phyloP scores from a whole-genome alignment of 1,140 invertebrate genomes.

The Notospermus geniculatus region DNA sequence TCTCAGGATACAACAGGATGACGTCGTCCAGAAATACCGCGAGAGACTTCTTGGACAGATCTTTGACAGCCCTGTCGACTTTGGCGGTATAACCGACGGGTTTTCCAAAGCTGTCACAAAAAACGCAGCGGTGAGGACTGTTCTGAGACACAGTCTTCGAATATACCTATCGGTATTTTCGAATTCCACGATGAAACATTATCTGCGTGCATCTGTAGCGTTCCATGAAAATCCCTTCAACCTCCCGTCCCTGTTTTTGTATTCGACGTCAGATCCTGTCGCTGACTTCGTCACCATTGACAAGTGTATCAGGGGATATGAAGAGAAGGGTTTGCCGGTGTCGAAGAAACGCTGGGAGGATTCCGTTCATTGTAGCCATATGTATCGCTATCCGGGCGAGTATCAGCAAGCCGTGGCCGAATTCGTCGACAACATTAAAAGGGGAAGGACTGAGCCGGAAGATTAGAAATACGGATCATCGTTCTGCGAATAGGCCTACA shows the following conservation, averaged over 20 bases:
- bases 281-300: constrained; percentile 69
- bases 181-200: constrained; percentile 75
- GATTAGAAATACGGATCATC: too few species aligned
- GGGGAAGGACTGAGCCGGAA: too few species aligned
- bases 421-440: too few species aligned
- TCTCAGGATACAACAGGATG: constrained; percentile 64
- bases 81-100: constrained; percentile 76
- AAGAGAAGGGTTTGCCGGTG: constrained; percentile 59
- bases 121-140: constrained; percentile 69
- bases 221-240: constrained; percentile 73
- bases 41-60: constrained; percentile 73
- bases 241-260: constrained; percentile 63
- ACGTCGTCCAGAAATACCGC: constrained; percentile 66
- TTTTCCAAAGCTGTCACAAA: constrained; percentile 72
- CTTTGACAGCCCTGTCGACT: constrained; percentile 84
- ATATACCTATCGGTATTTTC: constrained; percentile 77
- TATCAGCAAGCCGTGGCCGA: constrained; percentile 70
- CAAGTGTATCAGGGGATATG: constrained; percentile 66
- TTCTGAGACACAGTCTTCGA: constrained; percentile 52
- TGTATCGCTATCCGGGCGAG: constrained; percentile 72
- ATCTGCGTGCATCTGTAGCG: constrained; percentile 74
- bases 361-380: constrained; percentile 82
- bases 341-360: constrained; percentile 77
- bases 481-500: too few species aligned
- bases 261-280: constrained; percentile 75